phyloP scores from a whole-genome alignment of 2,888 invertebrate species.

The Sepiola atlantica region DNA sequence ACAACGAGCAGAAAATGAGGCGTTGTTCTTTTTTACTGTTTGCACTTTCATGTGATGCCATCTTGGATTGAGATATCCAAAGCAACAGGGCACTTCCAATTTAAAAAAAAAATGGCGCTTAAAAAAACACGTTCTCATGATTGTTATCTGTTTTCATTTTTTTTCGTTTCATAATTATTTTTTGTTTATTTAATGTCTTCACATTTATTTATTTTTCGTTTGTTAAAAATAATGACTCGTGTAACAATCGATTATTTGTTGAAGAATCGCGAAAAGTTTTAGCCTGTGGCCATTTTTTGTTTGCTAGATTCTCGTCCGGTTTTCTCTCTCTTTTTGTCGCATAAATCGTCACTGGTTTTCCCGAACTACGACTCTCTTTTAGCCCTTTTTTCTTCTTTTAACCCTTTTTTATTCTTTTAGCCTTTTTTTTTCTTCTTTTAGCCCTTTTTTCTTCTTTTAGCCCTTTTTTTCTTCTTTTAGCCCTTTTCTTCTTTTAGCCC shows the following conservation, averaged over 20 bases:
- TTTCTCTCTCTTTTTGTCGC: background rate
- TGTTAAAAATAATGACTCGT: background rate
- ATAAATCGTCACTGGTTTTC: background rate
- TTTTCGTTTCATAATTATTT: background rate
- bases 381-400: too few relatives aligned
- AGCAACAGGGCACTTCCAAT: background rate
- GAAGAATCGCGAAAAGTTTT: background rate
- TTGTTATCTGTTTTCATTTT: background rate
- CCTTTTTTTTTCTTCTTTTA: too few relatives aligned
- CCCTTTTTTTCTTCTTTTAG: too few relatives aligned
- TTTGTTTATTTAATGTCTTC: background rate
- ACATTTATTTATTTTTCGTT: too few relatives aligned
- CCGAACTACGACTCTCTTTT: too few relatives aligned
- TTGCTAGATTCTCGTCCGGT: too few relatives aligned
- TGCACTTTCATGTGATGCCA: background rate
- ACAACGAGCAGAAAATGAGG: background rate
- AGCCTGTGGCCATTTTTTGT: background rate
- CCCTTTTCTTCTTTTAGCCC: too few relatives aligned
- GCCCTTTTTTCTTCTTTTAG: too few relatives aligned
- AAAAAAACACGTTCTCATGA: background rate
- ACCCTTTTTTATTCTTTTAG: too few relatives aligned
- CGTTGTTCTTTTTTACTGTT: background rate
- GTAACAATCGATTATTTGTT: conserved; percentile 20
- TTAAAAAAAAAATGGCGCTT: background rate
- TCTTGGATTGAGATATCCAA: background rate